Evolutionary conservation across 2,888 invertebrate genomes (phyloP).

Genomic region (Diaperis boleti): DNA sequence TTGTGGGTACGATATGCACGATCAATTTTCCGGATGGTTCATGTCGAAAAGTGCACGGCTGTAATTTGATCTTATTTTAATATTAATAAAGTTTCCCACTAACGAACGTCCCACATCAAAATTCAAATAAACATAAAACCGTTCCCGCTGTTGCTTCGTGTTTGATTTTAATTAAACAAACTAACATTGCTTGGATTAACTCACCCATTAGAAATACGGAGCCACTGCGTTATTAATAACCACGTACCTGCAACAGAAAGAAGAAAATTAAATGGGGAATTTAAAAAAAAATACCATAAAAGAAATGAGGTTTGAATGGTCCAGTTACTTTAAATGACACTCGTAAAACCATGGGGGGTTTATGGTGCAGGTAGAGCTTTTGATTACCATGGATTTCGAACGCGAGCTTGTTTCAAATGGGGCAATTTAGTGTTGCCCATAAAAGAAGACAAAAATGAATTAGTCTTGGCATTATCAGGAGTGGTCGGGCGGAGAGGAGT

Average conservation of each 20-base stretch:
- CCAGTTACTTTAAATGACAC: constrained; percentile 23
- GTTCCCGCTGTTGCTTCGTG: background rate
- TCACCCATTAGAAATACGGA: constrained; percentile 18
- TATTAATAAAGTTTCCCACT: constrained; percentile 21
- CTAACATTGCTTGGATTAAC: background rate
- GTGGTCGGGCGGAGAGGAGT: background rate
- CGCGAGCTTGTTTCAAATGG: background rate
- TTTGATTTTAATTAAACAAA: constrained; percentile 9
- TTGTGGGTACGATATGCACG: constrained; percentile 9
- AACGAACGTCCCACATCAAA: constrained; percentile 18
- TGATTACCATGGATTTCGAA: constrained; percentile 21
- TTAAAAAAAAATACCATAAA: constrained; percentile 17
- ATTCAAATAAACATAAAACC: constrained; percentile 2
- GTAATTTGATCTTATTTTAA: constrained; percentile 6
- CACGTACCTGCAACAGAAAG: constrained; percentile 29
- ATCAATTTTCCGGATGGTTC: constrained; percentile 6
- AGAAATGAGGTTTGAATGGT: constrained; percentile 13
- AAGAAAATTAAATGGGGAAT: constrained; percentile 16
- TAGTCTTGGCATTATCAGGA: background rate
- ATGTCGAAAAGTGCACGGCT: background rate
- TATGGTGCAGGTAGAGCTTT: background rate
- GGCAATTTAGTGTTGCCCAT: background rate
- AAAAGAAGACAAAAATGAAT: background rate
- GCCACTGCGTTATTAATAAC: constrained; percentile 3
- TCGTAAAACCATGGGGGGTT: constrained; percentile 18